phyloP scores from a whole-genome alignment of 2,797 vertebrate genomes.

The Cheirogaleus major region DNA sequence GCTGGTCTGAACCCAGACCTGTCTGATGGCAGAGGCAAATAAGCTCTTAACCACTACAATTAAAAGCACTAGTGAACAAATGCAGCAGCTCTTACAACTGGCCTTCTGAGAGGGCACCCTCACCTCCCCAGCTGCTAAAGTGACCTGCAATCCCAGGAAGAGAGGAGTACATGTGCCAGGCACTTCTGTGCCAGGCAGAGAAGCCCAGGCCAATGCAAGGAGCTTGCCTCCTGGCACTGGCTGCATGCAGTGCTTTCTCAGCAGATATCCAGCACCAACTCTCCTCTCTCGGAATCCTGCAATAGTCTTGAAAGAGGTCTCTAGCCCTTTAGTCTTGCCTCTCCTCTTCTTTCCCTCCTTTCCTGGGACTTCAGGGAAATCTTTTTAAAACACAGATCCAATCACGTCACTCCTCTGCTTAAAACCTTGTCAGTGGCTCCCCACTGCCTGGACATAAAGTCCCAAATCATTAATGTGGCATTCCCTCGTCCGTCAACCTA shows the following conservation, averaged over 20 bases:
- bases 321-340: background rate
- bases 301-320: background rate
- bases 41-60: background rate
- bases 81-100: background rate
- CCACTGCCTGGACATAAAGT: background rate
- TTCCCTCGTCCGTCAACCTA: background rate
- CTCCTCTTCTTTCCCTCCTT: background rate
- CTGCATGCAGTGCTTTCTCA: background rate
- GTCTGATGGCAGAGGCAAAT: background rate
- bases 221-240: background rate
- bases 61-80: background rate
- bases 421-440: background rate
- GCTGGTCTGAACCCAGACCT: constrained; percentile 21
- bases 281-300: background rate
- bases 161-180: background rate
- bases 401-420: background rate
- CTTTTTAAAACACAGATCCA: background rate
- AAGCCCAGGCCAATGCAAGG: background rate
- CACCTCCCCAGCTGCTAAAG: background rate
- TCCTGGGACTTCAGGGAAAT: background rate
- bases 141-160: background rate
- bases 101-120: constrained; percentile 19
- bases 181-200: background rate
- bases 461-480: background rate
- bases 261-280: background rate